Evolutionary conservation across 2,888 invertebrate species (phyloP), one percentile per base, ranked within the genome.

Genomic region (Stegophylla sp.): DNA sequence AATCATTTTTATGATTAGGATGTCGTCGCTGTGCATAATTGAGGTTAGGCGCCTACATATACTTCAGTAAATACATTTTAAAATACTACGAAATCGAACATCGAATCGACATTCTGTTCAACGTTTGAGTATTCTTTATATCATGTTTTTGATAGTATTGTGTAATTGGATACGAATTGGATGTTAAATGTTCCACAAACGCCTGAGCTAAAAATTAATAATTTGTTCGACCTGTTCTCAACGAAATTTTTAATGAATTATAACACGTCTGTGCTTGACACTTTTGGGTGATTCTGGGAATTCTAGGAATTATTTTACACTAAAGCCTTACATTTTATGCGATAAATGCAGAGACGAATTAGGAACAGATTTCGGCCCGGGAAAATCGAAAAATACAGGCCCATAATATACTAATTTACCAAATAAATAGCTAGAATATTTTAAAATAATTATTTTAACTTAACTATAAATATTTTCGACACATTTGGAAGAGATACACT

Each of bases 101-200:
- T n/a, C 23, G 10, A 20, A 56, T 23, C 20, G 9, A 56, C 20
- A 23, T 56, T 56, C 67, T 34, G 20, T 20, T 15, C 7, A 71
- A 71, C 51, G 20, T 34, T 45, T 48, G 20, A 69, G 51, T 41
- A 15, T 56, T 17, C 23, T 17, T 1, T 17, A 41, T 9, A n/a
- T n/a, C n/a, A n/a, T 72, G 56, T 72, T 72, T 72, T 72, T 56
- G 72, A 56, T 26, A 56, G 23, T 56, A 43, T 56, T 17, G 26
- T 17, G 26, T 72, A 59, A 72, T 53, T 56, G 56, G 23, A 56
- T 72, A 56, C 23, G 41, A 43, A 26, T 56, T 26, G 56, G 41
- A 20, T 53, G 23, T 43, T n/a, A 56, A 15, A 26, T 56, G 23
- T 15, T 43, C 34, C 10, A 17, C 56, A 41, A 72, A 72, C 43